A percentile compares a stretch with the other conserved stretches of the same genome.
Evolutionary conservation across 2,113 vertebrate species (phyloP).

Genomic region (Syrmaticus mikado): DNA sequence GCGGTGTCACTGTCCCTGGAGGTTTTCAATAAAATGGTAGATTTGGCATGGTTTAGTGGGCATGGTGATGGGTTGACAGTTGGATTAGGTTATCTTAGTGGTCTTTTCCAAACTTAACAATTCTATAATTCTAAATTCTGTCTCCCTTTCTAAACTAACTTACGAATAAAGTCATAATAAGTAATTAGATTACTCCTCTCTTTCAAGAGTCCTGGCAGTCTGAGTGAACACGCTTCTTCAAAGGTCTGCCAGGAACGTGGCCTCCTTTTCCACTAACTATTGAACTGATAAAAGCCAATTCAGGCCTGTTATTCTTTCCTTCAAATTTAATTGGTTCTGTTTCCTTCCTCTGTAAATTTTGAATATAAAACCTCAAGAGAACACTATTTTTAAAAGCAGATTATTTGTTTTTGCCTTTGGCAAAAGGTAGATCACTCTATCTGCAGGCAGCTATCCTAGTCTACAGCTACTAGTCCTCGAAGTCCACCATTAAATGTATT

Average conservation of each 20-base stretch:
- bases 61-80: too few species aligned
- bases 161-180: neutral
- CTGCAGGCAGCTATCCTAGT: neutral
- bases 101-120: too few species aligned
- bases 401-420: neutral
- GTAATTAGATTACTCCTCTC: neutral
- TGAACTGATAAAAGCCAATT: neutral
- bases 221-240: neutral
- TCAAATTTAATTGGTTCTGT: neutral
- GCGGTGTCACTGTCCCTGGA: too few species aligned
- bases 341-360: neutral
- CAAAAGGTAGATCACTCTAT: neutral
- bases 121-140: neutral
- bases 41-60: too few species aligned
- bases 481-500: neutral
- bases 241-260: neutral
- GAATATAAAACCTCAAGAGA: accelerated
- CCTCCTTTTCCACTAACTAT: neutral
- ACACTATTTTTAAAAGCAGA: neutral
- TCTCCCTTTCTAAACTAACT: neutral
- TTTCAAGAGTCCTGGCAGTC: neutral
- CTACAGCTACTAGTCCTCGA: neutral
- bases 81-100: too few species aligned
- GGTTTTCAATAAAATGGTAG: too few species aligned
- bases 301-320: neutral